Conservation (phyloP, 2,888 invertebrate genomes). For the Encarsia formosa region DNA sequence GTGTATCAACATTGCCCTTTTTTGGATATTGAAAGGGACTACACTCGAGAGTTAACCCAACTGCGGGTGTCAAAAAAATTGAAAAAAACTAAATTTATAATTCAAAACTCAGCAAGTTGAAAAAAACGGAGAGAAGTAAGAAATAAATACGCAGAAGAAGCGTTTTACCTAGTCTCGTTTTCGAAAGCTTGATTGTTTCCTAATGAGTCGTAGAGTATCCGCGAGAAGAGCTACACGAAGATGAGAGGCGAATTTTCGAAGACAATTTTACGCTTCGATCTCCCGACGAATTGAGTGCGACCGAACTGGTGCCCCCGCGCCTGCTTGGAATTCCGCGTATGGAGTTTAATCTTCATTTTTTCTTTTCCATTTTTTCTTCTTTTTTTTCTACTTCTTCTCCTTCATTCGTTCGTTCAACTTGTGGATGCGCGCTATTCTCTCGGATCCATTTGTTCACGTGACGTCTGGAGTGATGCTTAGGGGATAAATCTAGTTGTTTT, state of each 20-base stretch:
- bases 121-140: not conserved
- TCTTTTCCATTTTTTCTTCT: not conserved
- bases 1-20: no score
- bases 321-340: not conserved
- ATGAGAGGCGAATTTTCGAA: not conserved
- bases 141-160: no score
- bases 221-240: not conserved
- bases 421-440: no score
- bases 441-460: no score
- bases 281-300: not conserved
- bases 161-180: no score
- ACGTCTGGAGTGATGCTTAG: no score
- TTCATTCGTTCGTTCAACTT: not conserved
- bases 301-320: not conserved
- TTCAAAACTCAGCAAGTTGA: no score
- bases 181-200: constrained; percentile 25
- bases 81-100: no score
- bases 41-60: no score
- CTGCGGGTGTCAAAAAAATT: no score
- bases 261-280: constrained; percentile 5
- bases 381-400: not conserved
- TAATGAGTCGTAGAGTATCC: constrained; percentile 16
- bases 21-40: no score
- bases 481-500: no score
- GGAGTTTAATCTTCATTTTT: not conserved